A percentile compares a stretch with the other conserved stretches of the same genome.
phyloP scores from a whole-genome alignment of 2,113 vertebrate species.

The Sapayoa aenigma region DNA sequence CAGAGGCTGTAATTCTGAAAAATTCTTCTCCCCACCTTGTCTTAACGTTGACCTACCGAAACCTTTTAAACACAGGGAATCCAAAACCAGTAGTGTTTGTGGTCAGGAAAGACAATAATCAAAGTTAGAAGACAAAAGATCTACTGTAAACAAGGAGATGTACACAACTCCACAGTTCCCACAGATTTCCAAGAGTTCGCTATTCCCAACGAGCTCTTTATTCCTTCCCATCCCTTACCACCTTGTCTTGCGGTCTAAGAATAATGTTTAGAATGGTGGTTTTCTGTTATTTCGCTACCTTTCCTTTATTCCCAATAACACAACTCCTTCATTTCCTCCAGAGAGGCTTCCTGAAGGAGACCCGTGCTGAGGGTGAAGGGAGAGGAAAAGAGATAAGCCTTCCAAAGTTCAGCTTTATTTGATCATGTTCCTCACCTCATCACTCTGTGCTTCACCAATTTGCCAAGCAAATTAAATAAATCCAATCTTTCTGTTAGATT shows the following conservation, averaged over 20 bases:
- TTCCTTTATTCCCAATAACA: neutral
- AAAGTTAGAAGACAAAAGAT: neutral
- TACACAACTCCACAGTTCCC: neutral
- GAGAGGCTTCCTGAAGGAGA: neutral
- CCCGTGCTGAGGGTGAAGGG: neutral
- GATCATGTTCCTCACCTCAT: neutral
- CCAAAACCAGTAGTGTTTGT: neutral
- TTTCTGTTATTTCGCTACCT: neutral
- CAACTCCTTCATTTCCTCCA: neutral
- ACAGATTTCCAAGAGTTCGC: neutral
- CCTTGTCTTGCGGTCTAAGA: neutral
- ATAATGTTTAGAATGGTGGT: neutral
- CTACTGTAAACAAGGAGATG: neutral
- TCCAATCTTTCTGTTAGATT: neutral
- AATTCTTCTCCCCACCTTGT: neutral
- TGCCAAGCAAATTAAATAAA: neutral
- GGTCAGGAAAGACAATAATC: neutral
- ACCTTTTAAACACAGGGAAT: neutral
- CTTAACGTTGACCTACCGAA: neutral
- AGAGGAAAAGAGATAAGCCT: neutral
- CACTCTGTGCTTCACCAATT: neutral
- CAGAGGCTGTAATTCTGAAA: neutral
- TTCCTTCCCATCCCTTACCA: neutral
- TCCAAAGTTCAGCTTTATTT: neutral
- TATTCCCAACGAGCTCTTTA: neutral